phyloP scores from a whole-genome alignment of 2,888 invertebrate genomes.

The Amaurobius ferox region DNA sequence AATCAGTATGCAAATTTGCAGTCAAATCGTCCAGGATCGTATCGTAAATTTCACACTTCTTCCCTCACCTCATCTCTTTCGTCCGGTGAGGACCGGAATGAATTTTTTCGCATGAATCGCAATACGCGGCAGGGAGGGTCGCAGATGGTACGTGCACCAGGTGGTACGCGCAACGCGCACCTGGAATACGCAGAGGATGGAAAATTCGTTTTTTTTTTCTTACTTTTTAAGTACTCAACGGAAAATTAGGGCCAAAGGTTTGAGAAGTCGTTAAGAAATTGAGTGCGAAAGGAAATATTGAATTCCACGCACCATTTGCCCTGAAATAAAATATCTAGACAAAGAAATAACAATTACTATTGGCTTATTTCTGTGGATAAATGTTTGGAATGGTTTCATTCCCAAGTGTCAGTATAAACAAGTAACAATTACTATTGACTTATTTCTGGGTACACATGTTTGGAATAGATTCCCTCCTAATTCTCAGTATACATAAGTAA shows the following conservation, averaged over 20 bases:
- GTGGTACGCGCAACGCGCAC: slow-evolving; percentile 39
- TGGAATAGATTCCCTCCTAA: too few relatives aligned
- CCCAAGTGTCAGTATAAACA: too few relatives aligned
- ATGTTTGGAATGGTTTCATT: too few relatives aligned
- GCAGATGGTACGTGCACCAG: slow-evolving; percentile 59
- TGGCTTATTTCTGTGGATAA: too few relatives aligned
- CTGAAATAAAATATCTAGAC: too few relatives aligned
- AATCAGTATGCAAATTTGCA: neutral
- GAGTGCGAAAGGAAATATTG: neutral
- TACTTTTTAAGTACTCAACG: slow-evolving; percentile 22
- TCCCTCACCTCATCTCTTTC: neutral
- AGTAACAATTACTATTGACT: too few relatives aligned
- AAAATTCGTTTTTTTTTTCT: slow-evolving; percentile 20
- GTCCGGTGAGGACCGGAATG: slow-evolving; percentile 19
- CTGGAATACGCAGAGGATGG: slow-evolving; percentile 35
- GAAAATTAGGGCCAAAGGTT: slow-evolving; percentile 30
- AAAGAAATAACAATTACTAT: too few relatives aligned
- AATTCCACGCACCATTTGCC: too few relatives aligned
- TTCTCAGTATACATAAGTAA: too few relatives aligned
- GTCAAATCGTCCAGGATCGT: neutral
- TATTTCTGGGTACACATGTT: too few relatives aligned
- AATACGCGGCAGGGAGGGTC: slow-evolving; percentile 2
- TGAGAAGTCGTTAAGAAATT: neutral
- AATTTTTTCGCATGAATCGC: slow-evolving; percentile 4
- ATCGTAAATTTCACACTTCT: neutral